Percentiles rank a stretch among this genome's conserved stretches.
Evolutionary conservation across 2,797 vertebrate species (phyloP).

Genomic region (Galaxias olidus): DNA sequence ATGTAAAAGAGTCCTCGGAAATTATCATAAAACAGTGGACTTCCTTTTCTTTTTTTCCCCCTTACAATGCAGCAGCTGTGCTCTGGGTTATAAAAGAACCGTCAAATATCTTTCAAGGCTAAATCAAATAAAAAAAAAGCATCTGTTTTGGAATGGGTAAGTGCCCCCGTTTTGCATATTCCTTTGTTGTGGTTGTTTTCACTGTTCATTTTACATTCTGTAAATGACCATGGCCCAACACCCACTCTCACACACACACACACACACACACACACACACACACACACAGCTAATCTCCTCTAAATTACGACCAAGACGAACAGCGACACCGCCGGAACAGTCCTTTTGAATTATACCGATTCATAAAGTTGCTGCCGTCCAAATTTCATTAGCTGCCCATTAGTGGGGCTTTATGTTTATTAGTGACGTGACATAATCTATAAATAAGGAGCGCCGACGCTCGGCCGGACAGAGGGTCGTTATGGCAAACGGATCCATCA

Average conservation of each 20-base stretch:
- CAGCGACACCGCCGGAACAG: conserved; percentile 82
- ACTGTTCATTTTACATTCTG: too few relatives aligned
- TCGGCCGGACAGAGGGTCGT: conserved; percentile 84
- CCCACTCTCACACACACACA: conserved; percentile 81
- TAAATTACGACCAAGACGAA: conserved; percentile 87
- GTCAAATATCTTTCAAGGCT: too few relatives aligned
- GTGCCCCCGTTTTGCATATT: too few relatives aligned
- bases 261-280: conserved; percentile 85
- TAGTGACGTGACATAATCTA: conserved; percentile 95
- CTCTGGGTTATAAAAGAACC: too few relatives aligned
- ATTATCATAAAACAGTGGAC: too few relatives aligned
- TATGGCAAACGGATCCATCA: conserved; percentile 96
- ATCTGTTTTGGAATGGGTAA: too few relatives aligned
- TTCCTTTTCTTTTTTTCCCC: too few relatives aligned
- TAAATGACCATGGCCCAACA: too few relatives aligned
- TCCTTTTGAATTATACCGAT: conserved; percentile 97
- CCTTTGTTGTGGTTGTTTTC: too few relatives aligned
- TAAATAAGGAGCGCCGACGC: conserved; percentile 92
- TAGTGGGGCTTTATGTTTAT: conserved; percentile 98
- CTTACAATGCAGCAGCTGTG: too few relatives aligned
- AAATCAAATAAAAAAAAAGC: too few relatives aligned
- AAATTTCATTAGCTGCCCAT: conserved; percentile 99
- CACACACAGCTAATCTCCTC: conserved; percentile 31
- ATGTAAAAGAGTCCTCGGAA: too few relatives aligned
- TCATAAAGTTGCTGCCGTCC: conserved; percentile 97